These are phyloP conservation scores for Stenopsyche tienmushanensis DNA, from an alignment of 1,140 invertebrate species.

Conservation along the genomic window DNA sequence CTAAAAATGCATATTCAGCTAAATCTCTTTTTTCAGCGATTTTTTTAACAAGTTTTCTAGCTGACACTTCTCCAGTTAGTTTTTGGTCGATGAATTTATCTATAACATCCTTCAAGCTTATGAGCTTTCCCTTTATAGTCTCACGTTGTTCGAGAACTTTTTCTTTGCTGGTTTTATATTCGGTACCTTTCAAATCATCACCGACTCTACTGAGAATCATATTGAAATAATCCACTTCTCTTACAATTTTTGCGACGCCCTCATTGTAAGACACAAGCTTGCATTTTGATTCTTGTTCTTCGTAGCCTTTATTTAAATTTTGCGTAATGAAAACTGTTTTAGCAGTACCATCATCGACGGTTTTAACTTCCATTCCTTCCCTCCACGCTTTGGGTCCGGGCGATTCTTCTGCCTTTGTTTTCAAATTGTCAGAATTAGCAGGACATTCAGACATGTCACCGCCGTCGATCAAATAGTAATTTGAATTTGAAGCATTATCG, in stretches of 20 bases:
- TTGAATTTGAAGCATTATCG: neutral
- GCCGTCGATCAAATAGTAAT: constrained; percentile 3
- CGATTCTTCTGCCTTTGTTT: constrained; percentile 1
- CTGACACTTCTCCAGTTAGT: constrained; percentile 26
- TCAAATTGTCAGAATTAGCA: neutral
- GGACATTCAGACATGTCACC: neutral
- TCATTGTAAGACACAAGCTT: constrained; percentile 17
- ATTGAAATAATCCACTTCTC: constrained; percentile 32
- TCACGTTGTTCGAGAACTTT: constrained; percentile 17
- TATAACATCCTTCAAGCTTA: constrained; percentile 9
- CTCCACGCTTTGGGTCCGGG: constrained; percentile 14
- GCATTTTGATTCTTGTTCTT: constrained; percentile 20
- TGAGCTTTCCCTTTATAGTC: constrained; percentile 19
- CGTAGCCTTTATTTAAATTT: constrained; percentile 32
- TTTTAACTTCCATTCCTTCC: constrained; percentile 24
- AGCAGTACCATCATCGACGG: constrained; percentile 9
- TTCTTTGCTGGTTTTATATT: constrained; percentile 18
- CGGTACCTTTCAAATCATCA: constrained; percentile 25
- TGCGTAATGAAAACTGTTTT: constrained; percentile 36
- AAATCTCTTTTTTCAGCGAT: neutral
- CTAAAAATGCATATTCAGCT: constrained; percentile 14
- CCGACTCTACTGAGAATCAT: constrained; percentile 25
- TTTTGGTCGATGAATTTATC: constrained; percentile 20
- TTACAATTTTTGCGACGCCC: constrained; percentile 11
- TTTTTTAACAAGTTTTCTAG: neutral